Evolutionary conservation across 1,140 invertebrate species (phyloP).

Genomic region (Psilanteris sp.): DNA sequence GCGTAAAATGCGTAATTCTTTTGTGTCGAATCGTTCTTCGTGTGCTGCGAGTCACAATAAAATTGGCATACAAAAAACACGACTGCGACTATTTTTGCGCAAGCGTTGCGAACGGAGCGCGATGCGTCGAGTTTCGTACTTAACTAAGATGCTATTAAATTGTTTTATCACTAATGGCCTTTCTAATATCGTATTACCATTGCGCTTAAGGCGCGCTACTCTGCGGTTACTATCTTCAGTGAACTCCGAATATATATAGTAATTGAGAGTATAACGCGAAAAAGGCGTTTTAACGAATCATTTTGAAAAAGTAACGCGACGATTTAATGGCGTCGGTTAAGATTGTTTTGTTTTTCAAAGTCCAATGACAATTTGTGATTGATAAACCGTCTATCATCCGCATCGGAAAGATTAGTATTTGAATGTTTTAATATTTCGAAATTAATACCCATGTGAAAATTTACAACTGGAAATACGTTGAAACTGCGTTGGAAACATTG

Average conservation of each 20-base stretch:
- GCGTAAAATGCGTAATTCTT: too few species aligned
- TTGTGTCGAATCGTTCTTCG: too few species aligned
- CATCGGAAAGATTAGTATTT: too few species aligned
- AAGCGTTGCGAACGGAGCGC: constrained; percentile 7
- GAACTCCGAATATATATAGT: constrained; percentile 5
- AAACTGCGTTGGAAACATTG: too few species aligned
- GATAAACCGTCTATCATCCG: too few species aligned
- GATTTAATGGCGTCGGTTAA: too few species aligned
- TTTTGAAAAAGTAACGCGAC: constrained; percentile 2
- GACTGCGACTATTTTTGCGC: constrained; percentile 38
- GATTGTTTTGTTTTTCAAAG: too few species aligned
- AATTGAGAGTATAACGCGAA: constrained; percentile 7
- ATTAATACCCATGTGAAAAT: too few species aligned
- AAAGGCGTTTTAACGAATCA: neutral
- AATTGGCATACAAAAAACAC: constrained; percentile 11
- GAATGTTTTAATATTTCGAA: too few species aligned
- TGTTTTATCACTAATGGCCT: constrained; percentile 58
- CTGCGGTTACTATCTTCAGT: constrained; percentile 17
- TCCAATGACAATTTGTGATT: too few species aligned
- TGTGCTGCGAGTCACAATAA: too few species aligned
- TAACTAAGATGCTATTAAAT: constrained; percentile 50
- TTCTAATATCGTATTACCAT: constrained; percentile 52
- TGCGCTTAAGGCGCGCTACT: constrained; percentile 38
- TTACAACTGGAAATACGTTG: too few species aligned
- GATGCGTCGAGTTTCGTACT: constrained; percentile 48